Evolutionary conservation across 1,140 invertebrate species (phyloP).

Genomic region (Drosophila setifemur): DNA sequence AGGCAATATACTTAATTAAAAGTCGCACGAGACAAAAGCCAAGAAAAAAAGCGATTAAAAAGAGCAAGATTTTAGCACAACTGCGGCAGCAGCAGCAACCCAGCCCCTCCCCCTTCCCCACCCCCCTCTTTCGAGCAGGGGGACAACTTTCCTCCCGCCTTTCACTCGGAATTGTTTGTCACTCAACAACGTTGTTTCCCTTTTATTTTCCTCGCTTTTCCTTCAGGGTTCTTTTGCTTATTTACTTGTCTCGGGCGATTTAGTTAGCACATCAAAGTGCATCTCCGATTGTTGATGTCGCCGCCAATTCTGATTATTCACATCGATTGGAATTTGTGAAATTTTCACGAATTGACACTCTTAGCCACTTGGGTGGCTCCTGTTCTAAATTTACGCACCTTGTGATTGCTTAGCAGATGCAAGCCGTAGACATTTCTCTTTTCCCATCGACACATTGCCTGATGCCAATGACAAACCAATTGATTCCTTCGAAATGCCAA

Average conservation of each 20-base stretch:
- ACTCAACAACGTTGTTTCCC: conserved; percentile 71
- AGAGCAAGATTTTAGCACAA: conserved; percentile 37
- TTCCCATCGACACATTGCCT: conserved; percentile 54
- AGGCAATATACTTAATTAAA: conserved; percentile 80
- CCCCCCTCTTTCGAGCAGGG: background rate
- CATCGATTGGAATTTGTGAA: conserved; percentile 79
- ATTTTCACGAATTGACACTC: conserved; percentile 79
- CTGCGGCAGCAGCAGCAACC: conserved; percentile 29
- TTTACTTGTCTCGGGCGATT: conserved; percentile 39
- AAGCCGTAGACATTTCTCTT: conserved; percentile 9
- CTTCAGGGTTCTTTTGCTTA: background rate
- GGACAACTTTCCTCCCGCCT: conserved; percentile 12
- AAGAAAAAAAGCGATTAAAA: conserved; percentile 67
- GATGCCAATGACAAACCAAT: conserved; percentile 56
- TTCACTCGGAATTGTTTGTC: conserved; percentile 77
- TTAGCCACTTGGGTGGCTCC: conserved; percentile 70
- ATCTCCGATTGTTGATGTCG: conserved; percentile 37
- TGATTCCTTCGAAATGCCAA: conserved; percentile 57
- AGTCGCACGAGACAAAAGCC: conserved; percentile 73
- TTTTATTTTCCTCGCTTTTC: conserved; percentile 9
- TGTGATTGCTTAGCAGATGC: conserved; percentile 1
- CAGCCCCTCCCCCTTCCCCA: no score
- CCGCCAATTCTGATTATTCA: conserved; percentile 76
- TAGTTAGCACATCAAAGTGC: conserved; percentile 62
- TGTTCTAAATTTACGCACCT: conserved; percentile 60